These are phyloP conservation scores for Morus bassanus DNA, from an alignment of 2,797 vertebrate species.

Conservation along the genomic window DNA sequence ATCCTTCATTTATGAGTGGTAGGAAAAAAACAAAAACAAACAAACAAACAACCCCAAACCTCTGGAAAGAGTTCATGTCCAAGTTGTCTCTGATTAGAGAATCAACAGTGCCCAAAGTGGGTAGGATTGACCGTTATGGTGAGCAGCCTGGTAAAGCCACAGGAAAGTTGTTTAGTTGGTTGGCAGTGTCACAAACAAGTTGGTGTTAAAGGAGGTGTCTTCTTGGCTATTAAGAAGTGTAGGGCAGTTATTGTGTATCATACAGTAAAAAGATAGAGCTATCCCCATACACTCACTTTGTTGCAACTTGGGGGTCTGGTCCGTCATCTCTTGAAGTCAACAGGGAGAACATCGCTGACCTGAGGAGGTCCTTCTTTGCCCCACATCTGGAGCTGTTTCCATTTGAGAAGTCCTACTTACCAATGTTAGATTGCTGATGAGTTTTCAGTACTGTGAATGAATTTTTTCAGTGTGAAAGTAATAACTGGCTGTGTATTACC, in stretches of 20 bases:
- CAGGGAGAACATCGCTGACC: fast-evolving
- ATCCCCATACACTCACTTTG: background rate
- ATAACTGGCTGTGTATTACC: background rate
- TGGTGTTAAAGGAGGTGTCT: background rate
- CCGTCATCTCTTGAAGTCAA: background rate
- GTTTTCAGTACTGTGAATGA: background rate
- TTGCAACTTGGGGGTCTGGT: background rate
- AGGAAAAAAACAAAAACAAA: background rate
- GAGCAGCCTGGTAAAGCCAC: background rate
- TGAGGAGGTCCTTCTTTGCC: background rate
- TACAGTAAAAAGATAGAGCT: background rate
- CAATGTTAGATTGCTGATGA: background rate
- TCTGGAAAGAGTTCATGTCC: background rate
- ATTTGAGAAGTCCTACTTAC: background rate
- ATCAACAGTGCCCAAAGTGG: background rate
- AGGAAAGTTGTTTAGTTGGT: background rate
- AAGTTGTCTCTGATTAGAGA: background rate
- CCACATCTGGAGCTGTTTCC: background rate
- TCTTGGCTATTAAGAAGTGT: background rate
- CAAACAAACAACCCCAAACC: background rate
- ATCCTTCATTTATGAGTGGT: background rate
- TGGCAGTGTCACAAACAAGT: background rate
- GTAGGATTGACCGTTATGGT: background rate
- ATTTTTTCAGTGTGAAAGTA: background rate
- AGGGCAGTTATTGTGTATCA: background rate